Conservation (phyloP, 2,113 vertebrate species). For the Pseudorectes ferrugineus region DNA sequence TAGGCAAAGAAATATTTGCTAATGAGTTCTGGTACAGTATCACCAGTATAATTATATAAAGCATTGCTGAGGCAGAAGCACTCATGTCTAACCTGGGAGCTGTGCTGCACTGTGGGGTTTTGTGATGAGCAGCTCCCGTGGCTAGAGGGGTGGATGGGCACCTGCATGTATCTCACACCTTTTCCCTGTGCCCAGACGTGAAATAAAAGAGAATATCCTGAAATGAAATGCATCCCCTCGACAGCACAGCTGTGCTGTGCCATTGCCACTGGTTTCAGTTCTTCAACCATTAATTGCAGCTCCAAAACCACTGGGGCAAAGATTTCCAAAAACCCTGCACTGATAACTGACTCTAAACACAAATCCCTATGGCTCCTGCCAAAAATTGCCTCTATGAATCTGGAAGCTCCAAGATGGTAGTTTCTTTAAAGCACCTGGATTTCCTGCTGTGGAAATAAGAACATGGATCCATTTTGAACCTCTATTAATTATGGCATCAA, state of each 20-base stretch:
- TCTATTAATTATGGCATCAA: not conserved
- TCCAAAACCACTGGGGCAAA: not conserved
- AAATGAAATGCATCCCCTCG: not conserved
- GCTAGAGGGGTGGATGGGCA: rapidly evolving
- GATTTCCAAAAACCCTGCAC: not conserved
- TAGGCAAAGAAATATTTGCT: not conserved
- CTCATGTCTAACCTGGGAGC: not conserved
- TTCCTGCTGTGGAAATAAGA: not conserved
- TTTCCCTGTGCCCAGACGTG: not conserved
- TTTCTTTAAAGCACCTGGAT: not conserved
- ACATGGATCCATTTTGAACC: not conserved
- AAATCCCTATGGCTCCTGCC: not conserved
- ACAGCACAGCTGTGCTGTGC: not conserved
- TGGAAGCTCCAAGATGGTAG: not conserved
- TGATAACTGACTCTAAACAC: not conserved
- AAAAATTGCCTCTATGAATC: not conserved
- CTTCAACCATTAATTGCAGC: not conserved
- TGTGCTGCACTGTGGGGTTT: not conserved
- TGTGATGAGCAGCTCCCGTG: rapidly evolving
- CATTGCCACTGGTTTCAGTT: not conserved
- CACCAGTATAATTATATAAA: not conserved
- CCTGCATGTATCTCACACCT: not conserved
- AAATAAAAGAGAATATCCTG: not conserved
- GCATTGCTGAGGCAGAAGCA: not conserved
- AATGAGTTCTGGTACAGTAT: not conserved